A percentile compares a stretch with the other conserved stretches of the same genome.
phyloP scores from a whole-genome alignment of 2,888 invertebrate genomes.

The Thecophora atra region DNA sequence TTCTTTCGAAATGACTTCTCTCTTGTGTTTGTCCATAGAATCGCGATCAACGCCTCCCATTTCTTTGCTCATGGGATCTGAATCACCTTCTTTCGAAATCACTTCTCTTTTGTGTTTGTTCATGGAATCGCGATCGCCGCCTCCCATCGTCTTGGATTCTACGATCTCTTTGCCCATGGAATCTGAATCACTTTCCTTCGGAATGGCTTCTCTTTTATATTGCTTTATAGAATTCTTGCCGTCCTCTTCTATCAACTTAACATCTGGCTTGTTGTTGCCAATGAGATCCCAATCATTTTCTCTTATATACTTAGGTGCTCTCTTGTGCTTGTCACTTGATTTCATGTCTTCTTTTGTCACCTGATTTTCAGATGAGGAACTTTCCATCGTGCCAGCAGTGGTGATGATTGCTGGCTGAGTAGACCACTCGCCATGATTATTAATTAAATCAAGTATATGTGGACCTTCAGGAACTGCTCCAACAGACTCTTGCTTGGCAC shows the following conservation, averaged over 20 bases:
- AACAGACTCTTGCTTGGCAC: neutral
- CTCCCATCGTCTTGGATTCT: neutral
- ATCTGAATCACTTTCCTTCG: neutral
- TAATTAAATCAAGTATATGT: slow-evolving; percentile 32
- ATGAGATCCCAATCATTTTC: neutral
- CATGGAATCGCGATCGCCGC: neutral
- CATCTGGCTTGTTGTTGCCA: neutral
- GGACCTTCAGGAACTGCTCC: slow-evolving; percentile 17
- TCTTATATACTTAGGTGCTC: neutral
- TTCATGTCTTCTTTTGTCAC: neutral
- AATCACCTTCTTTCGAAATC: neutral
- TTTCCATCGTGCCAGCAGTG: neutral
- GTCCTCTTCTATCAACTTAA: neutral
- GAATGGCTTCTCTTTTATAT: neutral
- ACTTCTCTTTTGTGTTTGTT: neutral
- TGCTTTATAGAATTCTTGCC: neutral
- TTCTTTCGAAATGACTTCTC: no score
- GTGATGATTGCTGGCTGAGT: neutral
- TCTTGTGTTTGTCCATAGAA: no score
- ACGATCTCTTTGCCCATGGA: neutral
- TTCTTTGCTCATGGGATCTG: neutral
- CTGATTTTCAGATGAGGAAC: neutral
- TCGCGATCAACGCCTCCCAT: no score
- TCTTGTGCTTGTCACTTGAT: neutral
- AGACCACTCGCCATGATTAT: slow-evolving; percentile 27